Evolutionary conservation across 53 echinoderm and acorn worm species (phyloP).

Genomic region (Paelopatides confundens): DNA sequence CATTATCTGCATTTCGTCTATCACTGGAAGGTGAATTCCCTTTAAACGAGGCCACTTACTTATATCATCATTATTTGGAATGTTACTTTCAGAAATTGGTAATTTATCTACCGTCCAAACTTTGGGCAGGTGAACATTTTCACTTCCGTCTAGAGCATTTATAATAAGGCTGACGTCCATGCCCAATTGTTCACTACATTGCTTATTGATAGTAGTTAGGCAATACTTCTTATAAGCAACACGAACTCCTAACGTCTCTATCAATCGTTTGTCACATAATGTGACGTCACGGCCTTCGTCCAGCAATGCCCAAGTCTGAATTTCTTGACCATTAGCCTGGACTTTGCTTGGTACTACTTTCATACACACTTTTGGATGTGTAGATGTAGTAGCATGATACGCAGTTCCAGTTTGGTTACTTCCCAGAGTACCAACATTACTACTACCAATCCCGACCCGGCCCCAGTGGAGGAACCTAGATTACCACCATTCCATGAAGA

Average conservation of each 20-base stretch:
- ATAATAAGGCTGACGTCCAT: neutral
- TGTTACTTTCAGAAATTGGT: too few species aligned
- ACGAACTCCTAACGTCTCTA: constrained; percentile 22
- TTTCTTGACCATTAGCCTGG: neutral
- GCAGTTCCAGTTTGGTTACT: too few species aligned
- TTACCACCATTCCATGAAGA: too few species aligned
- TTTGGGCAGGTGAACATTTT: neutral
- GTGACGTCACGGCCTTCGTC: constrained; percentile 57
- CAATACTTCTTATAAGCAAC: too few species aligned
- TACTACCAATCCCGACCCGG: neutral
- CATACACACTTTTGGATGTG: neutral
- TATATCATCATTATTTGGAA: too few species aligned
- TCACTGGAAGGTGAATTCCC: too few species aligned
- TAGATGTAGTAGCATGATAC: too few species aligned
- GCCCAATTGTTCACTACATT: neutral
- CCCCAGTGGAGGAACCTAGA: too few species aligned
- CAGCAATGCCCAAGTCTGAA: constrained; percentile 48
- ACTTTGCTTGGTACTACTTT: neutral
- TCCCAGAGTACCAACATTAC: too few species aligned
- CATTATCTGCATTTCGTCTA: too few species aligned
- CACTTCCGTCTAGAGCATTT: neutral
- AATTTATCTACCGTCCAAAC: constrained; percentile 34
- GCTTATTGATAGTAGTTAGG: constrained; percentile 45
- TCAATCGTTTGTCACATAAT: constrained; percentile 40
- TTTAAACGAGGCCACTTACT: too few species aligned